Conservation (phyloP, 2,888 invertebrate species). For the Epinotia demarniana region DNA sequence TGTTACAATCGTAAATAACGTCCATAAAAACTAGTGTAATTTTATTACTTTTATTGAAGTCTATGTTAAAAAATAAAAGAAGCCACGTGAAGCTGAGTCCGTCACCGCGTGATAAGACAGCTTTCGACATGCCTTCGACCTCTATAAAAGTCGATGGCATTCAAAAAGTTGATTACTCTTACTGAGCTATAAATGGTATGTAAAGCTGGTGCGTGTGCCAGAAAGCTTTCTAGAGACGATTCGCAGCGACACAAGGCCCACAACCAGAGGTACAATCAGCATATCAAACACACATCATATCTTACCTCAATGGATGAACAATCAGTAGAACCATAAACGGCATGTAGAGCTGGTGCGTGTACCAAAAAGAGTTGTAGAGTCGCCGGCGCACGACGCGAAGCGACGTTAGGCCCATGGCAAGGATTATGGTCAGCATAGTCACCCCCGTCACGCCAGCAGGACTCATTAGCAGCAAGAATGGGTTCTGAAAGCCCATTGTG, state of each 20-base stretch:
- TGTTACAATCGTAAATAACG: not conserved
- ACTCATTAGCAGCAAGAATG: slow-evolving; percentile 66
- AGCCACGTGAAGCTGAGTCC: too few relatives aligned
- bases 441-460: slow-evolving; percentile 78
- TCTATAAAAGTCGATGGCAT: not conserved
- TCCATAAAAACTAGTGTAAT: slow-evolving; percentile 3
- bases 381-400: slow-evolving; percentile 70
- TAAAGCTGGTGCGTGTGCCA: slow-evolving; percentile 81
- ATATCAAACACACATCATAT: slow-evolving; percentile 53
- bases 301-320: slow-evolving; percentile 83
- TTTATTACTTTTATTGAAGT: not conserved
- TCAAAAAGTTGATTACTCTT: not conserved
- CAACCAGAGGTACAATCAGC: slow-evolving; percentile 72
- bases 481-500: slow-evolving; percentile 68
- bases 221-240: slow-evolving; percentile 79
- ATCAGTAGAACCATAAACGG: slow-evolving; percentile 78
- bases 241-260: slow-evolving; percentile 76
- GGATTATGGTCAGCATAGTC: slow-evolving; percentile 73
- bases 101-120: not conserved
- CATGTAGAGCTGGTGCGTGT: slow-evolving; percentile 80
- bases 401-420: slow-evolving; percentile 78
- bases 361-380: slow-evolving; percentile 82
- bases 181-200: not conserved
- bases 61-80: not conserved
- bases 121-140: not conserved